Base-by-base conservation (phyloP, 2,888 invertebrate genomes). In the Rugalucina vietnamica region DNA sequence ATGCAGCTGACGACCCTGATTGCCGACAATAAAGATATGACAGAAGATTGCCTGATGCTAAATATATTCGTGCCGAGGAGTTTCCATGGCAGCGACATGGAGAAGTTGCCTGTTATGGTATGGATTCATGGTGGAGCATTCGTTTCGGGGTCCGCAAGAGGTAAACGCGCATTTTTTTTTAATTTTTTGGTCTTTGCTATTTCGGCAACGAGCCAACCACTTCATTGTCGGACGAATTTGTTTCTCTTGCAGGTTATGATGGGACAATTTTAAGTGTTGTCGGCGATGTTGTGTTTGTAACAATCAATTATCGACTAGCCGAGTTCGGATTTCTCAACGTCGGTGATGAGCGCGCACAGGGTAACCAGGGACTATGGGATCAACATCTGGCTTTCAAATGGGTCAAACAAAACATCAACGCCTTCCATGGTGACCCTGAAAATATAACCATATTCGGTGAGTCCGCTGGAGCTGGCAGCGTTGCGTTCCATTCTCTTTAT, bases 311-410 rank as follows among this genome's bases (percentile, higher is more conserved):
- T 49, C 49, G 87, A n/a, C n/a, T 87, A 10, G 81, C 73, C 12
- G 75, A 81, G 73, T 82, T 82, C 27, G 87, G 87, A 49, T 87
- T 85, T 76, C 71, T 85, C 12, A 80, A 74, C 29, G 78, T 75
- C 29, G 50, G 32, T 24, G 77, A 85, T 49, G 79, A 76, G 3
- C 21, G 34, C 14, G 57, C 81, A 10, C 49, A 50, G 8, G 87
- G 87, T 12, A 87, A 87, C 73, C 81, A 85, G 49, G 87, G 87
- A n/a, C 73, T 87, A 2, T 87, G 84, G 84, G 87, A 87, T 36
- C 87, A 87, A 32, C 87, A 83, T 24, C 54, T 87, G 1, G 87
- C 82, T 1, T 73, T 87, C 8, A 78, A 82, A 81, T 87, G 87
- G 87, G 81, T 87, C 10, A 81, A 85, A 72, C 50, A 82, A 10